Evolutionary conservation across 2,888 invertebrate species (phyloP), one percentile per base, ranked within the genome.

Genomic region (Rhingia campestris): DNA sequence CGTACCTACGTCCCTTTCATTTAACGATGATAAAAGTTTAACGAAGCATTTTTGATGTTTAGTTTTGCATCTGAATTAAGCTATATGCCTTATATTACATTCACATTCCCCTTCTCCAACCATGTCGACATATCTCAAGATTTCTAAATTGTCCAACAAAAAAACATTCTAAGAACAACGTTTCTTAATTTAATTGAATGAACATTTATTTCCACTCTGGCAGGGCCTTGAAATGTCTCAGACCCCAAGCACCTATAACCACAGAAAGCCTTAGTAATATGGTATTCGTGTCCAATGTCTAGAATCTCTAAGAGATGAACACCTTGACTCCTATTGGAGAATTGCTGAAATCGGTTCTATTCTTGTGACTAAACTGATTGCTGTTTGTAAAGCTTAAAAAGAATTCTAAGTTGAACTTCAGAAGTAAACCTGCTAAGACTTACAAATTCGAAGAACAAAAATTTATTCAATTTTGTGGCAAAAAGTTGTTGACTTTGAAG

Each of bases 321-420:
- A 85, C 85, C 85, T 85, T 85, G 85, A 85, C 85, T 85, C 53
- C 84, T 80, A 85, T 82, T 47, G 9, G 59, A 37, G 49, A 79
- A 81, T 75, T 64, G 51, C 67, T 81, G 33, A 72, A 76, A 66
- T 51, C 35, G 75, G 64, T 84, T 80, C 79, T 84, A 74, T 79
- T 79, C 74, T 79, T 63, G 49, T 59, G 33, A 49, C 7, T n/a
- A 39, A 35, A 12, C 35, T 49, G 32, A 47, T 32, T 81, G 53
- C 41, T 58, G n/a, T 49, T 59, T 39, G 49, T 47, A 30, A 45
- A 66, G 53, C 53, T 64, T 41, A 5, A 2, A 22, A 66, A 70
- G 53, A 80, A 58, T 51, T 75, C 64, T 56, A 9, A 4, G 53
- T 47, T 74, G 66, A 79, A 66, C 84, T 79, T 84, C 74, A 70